A percentile compares a stretch with the other conserved stretches of the same genome.
These are phyloP conservation scores for Siniperca undulata DNA, from an alignment of 2,797 vertebrate genomes.

Conservation along the genomic window DNA sequence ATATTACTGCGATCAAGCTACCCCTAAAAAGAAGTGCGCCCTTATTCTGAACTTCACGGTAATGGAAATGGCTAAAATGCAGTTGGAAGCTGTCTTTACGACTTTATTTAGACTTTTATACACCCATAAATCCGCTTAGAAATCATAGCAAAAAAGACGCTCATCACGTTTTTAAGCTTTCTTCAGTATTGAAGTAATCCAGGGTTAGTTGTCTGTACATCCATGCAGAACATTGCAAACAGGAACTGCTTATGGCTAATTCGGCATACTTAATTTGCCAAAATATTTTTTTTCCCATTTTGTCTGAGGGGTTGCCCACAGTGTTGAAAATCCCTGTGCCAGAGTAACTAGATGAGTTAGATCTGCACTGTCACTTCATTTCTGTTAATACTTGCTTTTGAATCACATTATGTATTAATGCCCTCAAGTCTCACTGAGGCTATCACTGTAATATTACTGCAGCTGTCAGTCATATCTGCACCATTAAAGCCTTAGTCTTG, in stretches of 20 bases:
- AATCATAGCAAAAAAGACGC: too few relatives aligned
- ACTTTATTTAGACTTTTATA: not conserved
- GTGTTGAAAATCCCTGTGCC: not conserved
- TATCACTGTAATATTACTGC: not conserved
- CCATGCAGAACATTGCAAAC: not conserved
- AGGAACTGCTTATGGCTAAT: not conserved
- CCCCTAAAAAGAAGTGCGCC: not conserved
- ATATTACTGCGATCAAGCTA: not conserved
- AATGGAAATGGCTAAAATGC: not conserved
- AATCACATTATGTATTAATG: not conserved
- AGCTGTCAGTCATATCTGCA: not conserved
- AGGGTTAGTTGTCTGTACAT: not conserved
- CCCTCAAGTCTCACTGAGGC: not conserved
- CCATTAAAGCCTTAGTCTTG: not conserved
- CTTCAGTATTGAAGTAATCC: not conserved
- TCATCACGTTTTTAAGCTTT: not conserved
- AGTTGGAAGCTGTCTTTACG: not conserved
- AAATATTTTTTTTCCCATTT: fast-evolving
- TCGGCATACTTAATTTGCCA: not conserved
- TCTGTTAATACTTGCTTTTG: not conserved
- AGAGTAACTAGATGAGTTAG: not conserved
- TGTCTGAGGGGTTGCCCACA: not conserved
- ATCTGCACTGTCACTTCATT: fast-evolving
- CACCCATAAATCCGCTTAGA: not conserved
- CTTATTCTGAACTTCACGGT: not conserved